Evolutionary conservation across 2,113 vertebrate species (phyloP), one percentile per base, ranked within the genome.

Genomic region (Syrrhaptes paradoxus): DNA sequence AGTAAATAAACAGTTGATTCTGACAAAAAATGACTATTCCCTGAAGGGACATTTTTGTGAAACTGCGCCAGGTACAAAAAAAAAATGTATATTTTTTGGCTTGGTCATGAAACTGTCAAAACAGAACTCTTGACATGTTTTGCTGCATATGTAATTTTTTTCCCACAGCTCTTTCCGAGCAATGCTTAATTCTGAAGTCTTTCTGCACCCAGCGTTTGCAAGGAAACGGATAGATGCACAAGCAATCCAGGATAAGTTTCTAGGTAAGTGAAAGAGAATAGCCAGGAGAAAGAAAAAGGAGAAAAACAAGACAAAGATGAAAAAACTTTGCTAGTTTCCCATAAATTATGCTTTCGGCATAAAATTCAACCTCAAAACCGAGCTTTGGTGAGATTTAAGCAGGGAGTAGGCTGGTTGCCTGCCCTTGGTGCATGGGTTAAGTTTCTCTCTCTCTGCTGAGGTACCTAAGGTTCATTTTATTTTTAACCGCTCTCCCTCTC

Each of bases 1-100:
- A 96, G 92, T 96, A 97, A 97, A 97, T 91, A 96, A 97, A 94
- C 91, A 95, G 92, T 94, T 93, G 92, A 94, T 96, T 97, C 89
- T 95, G 81, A 93, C 91, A 89, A 96, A 95, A 95, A 94, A 86
- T 76, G 73, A 92, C 83, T 93, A 86, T 88, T 89, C 91, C 95
- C 87, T 80, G 73, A 83, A 89, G 89, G 82, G 85, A 90, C 87
- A 77, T 95, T 95, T 95, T 94, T 97, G 95, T 95, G 96, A 97
- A 96, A 89, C 94, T 57, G 90, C 34, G 89, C 95, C 92, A 94
- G 91, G 90, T 91, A 94, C 85, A 91, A 82, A 96, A 95, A 61
- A 96, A 95, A 62, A 51, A 76, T 48, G 82, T 97, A 95, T 91
- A 95, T 95, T 97, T 95, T 95, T 97, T 93, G 92, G 92, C 92